Evolutionary conservation across 2,113 vertebrate species (phyloP).

Genomic region (Nansenia antarctica): DNA sequence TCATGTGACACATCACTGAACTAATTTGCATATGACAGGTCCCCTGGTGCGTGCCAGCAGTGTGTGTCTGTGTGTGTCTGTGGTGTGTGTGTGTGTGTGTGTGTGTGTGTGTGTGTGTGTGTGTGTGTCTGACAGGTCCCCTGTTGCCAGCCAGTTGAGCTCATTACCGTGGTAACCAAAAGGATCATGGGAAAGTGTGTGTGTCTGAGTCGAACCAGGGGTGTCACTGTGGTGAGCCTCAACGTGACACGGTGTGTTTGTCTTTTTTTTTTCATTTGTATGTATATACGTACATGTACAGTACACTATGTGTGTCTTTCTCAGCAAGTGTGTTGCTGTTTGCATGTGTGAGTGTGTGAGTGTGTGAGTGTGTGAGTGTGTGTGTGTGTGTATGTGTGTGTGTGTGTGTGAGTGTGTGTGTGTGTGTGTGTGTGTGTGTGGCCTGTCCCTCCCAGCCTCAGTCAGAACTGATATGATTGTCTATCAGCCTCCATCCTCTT

Average conservation of each 20-base stretch:
- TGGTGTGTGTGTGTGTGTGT: constrained; percentile 20
- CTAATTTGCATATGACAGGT: constrained; percentile 74
- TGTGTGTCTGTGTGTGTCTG: constrained; percentile 24
- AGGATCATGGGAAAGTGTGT: constrained; percentile 20
- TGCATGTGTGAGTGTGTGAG: not conserved
- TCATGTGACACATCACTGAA: constrained; percentile 67
- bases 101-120: constrained; percentile 21
- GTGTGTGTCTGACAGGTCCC: constrained; percentile 22
- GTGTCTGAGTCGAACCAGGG: constrained; percentile 30
- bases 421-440: too few species aligned
- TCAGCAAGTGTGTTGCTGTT: too few species aligned
- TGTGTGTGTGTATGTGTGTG: too few species aligned
- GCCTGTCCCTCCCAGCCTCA: constrained; percentile 2
- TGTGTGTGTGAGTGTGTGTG: too few species aligned
- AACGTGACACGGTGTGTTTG: constrained; percentile 21
- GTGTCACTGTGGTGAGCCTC: constrained; percentile 36
- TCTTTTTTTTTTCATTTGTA: constrained; percentile 28
- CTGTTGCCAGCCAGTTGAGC: constrained; percentile 61
- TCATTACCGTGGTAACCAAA: constrained; percentile 68
- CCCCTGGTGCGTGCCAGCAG: constrained; percentile 59
- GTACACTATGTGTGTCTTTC: not conserved
- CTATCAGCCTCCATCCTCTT: not conserved
- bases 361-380: not conserved
- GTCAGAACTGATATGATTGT: not conserved
- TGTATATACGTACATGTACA: not conserved